Evolutionary conservation across 2,113 vertebrate species (phyloP).

Genomic region (human (Homo sapiens)): DNA sequence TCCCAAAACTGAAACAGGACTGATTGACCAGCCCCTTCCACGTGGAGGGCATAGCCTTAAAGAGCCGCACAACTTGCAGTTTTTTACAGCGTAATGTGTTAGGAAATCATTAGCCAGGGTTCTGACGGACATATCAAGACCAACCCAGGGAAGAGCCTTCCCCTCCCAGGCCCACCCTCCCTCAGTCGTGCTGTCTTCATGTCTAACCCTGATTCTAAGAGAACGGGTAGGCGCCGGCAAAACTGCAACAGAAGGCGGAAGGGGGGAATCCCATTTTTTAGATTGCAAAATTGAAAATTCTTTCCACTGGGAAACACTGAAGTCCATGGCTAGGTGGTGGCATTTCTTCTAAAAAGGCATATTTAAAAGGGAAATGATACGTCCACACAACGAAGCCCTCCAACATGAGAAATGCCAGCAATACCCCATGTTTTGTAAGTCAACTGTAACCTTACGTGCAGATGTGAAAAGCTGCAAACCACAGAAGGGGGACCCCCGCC

Average conservation of each 20-base stretch:
- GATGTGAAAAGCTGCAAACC: not conserved
- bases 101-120: not conserved
- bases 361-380: not conserved
- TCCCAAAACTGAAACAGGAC: not conserved
- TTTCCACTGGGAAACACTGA: not conserved
- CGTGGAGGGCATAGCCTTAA: too few relatives aligned
- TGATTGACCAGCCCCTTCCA: not conserved
- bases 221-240: fast-evolving
- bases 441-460: not conserved
- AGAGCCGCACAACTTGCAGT: not conserved
- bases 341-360: not conserved
- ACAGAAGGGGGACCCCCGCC: fast-evolving
- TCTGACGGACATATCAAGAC: not conserved
- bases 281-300: not conserved
- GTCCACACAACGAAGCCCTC: not conserved
- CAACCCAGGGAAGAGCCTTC: too few relatives aligned
- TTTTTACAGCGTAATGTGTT: not conserved
- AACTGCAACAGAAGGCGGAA: fast-evolving
- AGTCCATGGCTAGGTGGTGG: too few relatives aligned
- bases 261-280: too few relatives aligned
- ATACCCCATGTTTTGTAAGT: not conserved
- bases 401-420: not conserved
- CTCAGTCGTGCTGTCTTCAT: not conserved
- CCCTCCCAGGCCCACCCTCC: fast-evolving
- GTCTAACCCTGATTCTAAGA: fast-evolving